Evolutionary conservation across 2,888 invertebrate species (phyloP).

Genomic region (Campopleginae sp.): DNA sequence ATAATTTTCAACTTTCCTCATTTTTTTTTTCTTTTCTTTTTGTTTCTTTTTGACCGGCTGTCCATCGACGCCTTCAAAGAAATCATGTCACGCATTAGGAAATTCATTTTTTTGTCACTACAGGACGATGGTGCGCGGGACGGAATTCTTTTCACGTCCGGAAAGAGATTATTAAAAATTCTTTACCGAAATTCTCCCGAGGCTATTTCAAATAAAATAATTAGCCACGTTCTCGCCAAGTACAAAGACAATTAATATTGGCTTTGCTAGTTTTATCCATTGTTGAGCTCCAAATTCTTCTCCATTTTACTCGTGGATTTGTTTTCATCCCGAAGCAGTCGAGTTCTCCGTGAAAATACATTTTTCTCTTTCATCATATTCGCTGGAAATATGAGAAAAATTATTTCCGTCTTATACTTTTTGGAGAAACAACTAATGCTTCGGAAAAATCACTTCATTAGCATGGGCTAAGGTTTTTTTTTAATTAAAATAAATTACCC

Average conservation of each 20-base stretch:
- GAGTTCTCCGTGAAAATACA: background rate
- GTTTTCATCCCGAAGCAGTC: background rate
- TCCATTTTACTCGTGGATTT: no score
- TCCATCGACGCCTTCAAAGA: background rate
- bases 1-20: constrained; percentile 38
- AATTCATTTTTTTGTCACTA: background rate
- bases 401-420: background rate
- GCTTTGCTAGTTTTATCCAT: background rate
- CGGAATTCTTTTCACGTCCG: background rate
- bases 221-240: background rate
- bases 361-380: background rate
- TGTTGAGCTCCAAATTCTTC: background rate
- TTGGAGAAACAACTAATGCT: background rate
- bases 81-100: background rate
- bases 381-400: background rate
- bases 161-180: background rate
- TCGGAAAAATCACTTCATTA: background rate
- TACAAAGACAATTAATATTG: constrained; percentile 5
- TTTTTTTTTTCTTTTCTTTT: background rate
- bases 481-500: background rate
- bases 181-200: background rate
- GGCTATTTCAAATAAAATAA: background rate
- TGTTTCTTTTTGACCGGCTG: background rate
- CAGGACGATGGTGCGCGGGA: background rate
- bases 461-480: background rate